A percentile compares a stretch with the other conserved stretches of the same genome.
Conservation (phyloP, 1,140 invertebrate species). For the roundworm (Caenorhabditis elegans) region DNA sequence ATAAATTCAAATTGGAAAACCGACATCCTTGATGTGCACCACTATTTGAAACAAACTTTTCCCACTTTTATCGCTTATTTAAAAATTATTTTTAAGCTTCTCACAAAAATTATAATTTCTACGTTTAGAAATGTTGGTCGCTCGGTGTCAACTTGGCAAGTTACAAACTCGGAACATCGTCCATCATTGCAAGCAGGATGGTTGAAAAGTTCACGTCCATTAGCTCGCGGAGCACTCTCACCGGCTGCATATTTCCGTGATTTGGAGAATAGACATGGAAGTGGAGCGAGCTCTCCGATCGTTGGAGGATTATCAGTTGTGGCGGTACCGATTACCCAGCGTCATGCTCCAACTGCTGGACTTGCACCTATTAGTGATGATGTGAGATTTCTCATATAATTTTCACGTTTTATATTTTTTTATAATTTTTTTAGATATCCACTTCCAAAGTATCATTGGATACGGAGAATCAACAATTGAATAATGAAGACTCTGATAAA, state of each 20-base stretch:
- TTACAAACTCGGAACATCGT: slow-evolving; percentile 14
- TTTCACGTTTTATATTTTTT: too few relatives aligned
- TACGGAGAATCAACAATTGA: neutral
- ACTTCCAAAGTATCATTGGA: neutral
- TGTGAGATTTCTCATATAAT: neutral
- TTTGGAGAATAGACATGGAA: neutral
- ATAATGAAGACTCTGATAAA: too few relatives aligned
- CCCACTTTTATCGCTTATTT: too few relatives aligned
- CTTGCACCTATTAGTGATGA: too few relatives aligned
- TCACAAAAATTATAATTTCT: too few relatives aligned
- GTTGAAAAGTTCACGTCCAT: slow-evolving; percentile 1
- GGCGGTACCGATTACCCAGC: neutral
- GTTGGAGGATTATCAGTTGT: neutral
- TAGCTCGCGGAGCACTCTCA: slow-evolving; percentile 3
- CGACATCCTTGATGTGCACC: too few relatives aligned
- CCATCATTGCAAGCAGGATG: neutral
- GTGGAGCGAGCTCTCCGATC: neutral
- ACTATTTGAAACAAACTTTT: too few relatives aligned
- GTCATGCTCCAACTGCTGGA: neutral
- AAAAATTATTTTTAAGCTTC: too few relatives aligned
- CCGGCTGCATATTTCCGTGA: slow-evolving; percentile 2
- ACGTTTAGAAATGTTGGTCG: neutral
- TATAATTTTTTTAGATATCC: too few relatives aligned
- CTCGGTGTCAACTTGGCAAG: neutral
- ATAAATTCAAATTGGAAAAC: too few relatives aligned